These are phyloP conservation scores for Ascidia mentula DNA, from an alignment of 23 tunicate species.

Conservation along the genomic window DNA sequence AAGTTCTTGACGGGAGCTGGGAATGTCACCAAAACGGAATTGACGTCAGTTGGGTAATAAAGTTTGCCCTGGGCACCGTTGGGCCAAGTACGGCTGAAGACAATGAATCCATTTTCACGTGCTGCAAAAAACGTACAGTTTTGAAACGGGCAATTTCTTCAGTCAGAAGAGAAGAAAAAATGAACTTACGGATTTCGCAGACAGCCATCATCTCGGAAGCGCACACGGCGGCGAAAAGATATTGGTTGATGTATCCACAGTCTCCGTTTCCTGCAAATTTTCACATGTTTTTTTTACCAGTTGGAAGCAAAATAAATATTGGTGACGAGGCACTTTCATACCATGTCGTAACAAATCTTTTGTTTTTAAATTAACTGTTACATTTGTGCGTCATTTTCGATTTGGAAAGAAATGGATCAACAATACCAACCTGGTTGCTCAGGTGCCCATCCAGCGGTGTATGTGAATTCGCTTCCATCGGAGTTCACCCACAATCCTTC, in stretches of 20 bases:
- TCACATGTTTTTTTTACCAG: background rate
- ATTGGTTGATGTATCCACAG: constrained; percentile 34
- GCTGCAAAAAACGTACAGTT: constrained; percentile 38
- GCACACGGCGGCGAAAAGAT: constrained; percentile 29
- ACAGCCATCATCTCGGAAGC: constrained; percentile 8
- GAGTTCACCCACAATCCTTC: constrained; percentile 68
- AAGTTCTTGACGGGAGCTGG: constrained; percentile 51
- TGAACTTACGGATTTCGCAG: constrained; percentile 78
- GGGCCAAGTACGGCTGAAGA: constrained; percentile 85
- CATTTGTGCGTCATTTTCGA: no score
- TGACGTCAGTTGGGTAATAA: constrained; percentile 69
- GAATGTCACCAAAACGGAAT: constrained; percentile 55
- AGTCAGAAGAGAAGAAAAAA: background rate
- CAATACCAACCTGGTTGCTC: constrained; percentile 86
- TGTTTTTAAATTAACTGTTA: no score
- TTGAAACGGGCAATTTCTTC: background rate
- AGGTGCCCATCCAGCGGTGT: constrained; percentile 54
- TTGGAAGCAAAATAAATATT: no score
- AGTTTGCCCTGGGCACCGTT: constrained; percentile 90
- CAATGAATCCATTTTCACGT: constrained; percentile 52
- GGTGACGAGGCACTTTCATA: no score
- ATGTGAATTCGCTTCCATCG: constrained; percentile 50
- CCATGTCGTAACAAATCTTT: no score
- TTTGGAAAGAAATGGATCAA: no score
- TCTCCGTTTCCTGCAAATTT: constrained; percentile 52